phyloP scores from a whole-genome alignment of 2,113 vertebrate genomes.

The Propithecus coquereli region DNA sequence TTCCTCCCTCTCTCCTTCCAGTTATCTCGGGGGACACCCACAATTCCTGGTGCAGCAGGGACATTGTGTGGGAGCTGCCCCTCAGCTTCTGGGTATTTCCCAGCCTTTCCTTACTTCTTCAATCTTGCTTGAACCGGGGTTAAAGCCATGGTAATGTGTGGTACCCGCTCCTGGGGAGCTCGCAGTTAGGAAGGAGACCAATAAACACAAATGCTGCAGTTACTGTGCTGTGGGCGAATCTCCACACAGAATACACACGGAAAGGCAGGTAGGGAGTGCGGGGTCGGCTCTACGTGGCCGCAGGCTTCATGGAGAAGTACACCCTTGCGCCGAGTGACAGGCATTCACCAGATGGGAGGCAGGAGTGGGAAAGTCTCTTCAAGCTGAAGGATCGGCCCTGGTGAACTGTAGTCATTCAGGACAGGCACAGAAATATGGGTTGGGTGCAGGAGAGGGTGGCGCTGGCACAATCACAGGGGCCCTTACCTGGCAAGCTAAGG shows the following conservation, averaged over 20 bases:
- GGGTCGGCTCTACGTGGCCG: neutral
- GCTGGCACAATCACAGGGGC: neutral
- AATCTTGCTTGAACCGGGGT: neutral
- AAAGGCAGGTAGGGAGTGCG: neutral
- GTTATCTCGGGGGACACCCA: neutral
- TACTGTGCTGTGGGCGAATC: neutral
- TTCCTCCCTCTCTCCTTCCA: neutral
- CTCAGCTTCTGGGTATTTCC: neutral
- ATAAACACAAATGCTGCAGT: neutral
- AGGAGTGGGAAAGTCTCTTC: neutral
- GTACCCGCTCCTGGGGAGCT: neutral
- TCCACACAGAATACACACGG: neutral
- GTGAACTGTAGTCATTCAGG: neutral
- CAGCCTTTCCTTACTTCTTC: neutral
- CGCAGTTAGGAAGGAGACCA: neutral
- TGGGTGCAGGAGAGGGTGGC: neutral
- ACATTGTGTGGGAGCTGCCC: accelerated
- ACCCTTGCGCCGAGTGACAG: neutral
- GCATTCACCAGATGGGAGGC: neutral
- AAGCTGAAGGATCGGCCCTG: neutral
- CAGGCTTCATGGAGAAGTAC: neutral
- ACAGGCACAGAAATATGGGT: neutral
- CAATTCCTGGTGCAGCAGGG: neutral
- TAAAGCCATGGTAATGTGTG: neutral
- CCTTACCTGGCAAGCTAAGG: neutral